Evolutionary conservation across 1,140 invertebrate genomes (phyloP), one percentile per base, ranked within the genome.

Genomic region (Temnothorax nylanderi): DNA sequence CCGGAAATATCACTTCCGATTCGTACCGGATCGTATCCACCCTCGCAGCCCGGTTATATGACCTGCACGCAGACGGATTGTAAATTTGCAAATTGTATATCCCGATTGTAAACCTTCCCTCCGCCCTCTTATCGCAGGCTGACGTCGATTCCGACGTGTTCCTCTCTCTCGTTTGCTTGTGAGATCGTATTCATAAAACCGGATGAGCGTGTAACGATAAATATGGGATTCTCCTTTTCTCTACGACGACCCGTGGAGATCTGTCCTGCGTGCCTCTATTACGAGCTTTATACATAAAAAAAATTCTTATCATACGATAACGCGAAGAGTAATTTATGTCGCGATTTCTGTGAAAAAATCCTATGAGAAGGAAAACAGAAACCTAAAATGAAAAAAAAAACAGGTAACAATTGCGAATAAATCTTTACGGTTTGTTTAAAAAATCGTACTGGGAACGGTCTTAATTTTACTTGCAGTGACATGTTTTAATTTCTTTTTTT

Each of bases 41-140:
- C 86, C 54, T 72, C 84, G 60, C 87, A 90, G 80, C 88, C 64
- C 51, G 64, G 75, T 87, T 91, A 90, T 90, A 88, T 56, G 54
- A 84, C 65, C 69, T 67, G 67, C 89, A 91, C 84, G 89, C 60
- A 76, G 87, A 84, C 92, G 91, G 91, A 93, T 93, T 91, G 89
- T 85, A 92, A 92, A 93, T 91, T 93, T 90, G 87, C 92, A 80
- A 91, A 91, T 93, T 92, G 90, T 90, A 88, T 87, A 88, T 87
- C 89, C 75, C 88, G 82, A 89, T 87, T 89, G 86, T 89, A 90
- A 92, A 92, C 86, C 82, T 80, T 86, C 87, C 77, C 88, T 49
- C n/a, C 34, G 5, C 10, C 32, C 44, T 58, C 32, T 77, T 34
- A 81, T 85, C 89, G 34, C 44, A n/a, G 34, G 18, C 78, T 65